Percentiles rank a stretch among this genome's conserved stretches.
Conservation (phyloP, 2,113 vertebrate species). For the Osmerus eperlanus region DNA sequence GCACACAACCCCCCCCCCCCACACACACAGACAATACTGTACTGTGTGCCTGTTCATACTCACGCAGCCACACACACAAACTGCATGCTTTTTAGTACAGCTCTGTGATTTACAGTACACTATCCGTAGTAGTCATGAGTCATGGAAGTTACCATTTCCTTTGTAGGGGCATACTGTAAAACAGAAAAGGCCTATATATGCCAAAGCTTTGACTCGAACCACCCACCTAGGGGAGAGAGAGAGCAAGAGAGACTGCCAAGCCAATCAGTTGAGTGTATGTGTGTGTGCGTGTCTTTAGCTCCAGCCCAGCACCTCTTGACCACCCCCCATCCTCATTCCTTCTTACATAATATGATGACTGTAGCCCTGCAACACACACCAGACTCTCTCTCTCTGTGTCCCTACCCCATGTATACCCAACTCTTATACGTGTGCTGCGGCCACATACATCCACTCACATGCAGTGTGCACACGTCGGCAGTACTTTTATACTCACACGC, state of each 20-base stretch:
- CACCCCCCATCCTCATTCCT: not conserved
- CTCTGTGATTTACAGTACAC: not conserved
- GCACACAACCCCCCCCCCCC: not conserved
- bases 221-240: not conserved
- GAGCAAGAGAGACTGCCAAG: not conserved
- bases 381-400: constrained; percentile 8
- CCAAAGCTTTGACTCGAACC: constrained; percentile 3
- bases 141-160: constrained; percentile 18
- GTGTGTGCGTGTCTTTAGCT: constrained; percentile 6
- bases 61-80: not conserved
- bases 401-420: not conserved
- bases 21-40: constrained; percentile 4
- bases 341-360: constrained; percentile 38
- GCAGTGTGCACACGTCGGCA: too few species aligned
- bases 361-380: constrained; percentile 22
- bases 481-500: constrained; percentile 1
- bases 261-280: constrained; percentile 15
- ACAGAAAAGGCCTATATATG: not conserved
- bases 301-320: constrained; percentile 8
- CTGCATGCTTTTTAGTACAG: not conserved
- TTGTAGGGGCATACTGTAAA: not conserved
- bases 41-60: too few species aligned
- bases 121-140: not conserved
- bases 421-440: not conserved
- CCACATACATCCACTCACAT: constrained; percentile 19